These are phyloP conservation scores for Anthophora plumipes DNA, from an alignment of 2,888 invertebrate genomes.

Conservation along the genomic window DNA sequence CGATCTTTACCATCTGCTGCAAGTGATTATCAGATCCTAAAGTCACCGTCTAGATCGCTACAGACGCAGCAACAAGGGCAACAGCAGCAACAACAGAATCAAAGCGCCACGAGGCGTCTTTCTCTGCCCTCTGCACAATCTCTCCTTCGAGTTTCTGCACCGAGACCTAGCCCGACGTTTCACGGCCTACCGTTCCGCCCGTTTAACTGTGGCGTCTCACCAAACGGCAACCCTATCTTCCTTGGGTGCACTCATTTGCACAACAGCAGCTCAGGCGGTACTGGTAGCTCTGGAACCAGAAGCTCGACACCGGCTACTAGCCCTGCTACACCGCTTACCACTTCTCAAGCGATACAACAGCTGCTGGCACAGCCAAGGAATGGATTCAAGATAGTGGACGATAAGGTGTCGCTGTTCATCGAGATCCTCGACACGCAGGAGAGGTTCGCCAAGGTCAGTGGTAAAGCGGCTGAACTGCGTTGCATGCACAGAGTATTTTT, in stretches of 20 bases:
- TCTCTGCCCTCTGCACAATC: constrained; percentile 86
- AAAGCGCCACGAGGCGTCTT: constrained; percentile 86
- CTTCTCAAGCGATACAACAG: constrained; percentile 89
- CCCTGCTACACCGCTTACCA: constrained; percentile 84
- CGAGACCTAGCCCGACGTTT: constrained; percentile 88
- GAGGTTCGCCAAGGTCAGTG: constrained; percentile 91
- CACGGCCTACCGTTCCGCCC: constrained; percentile 86
- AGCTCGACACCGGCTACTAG: constrained; percentile 80
- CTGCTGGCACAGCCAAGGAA: constrained; percentile 89
- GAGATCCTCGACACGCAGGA: constrained; percentile 94
- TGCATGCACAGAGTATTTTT: constrained; percentile 57
- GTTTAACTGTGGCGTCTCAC: constrained; percentile 83
- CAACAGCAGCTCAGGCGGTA: constrained; percentile 77
- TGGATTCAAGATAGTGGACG: constrained; percentile 91
- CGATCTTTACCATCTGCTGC: constrained; percentile 87
- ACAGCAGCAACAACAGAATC: constrained; percentile 85
- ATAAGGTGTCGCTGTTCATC: constrained; percentile 91
- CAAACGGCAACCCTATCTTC: constrained; percentile 84
- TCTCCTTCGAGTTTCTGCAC: constrained; percentile 84
- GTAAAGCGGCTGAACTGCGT: constrained; percentile 16
- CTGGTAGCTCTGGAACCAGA: constrained; percentile 72
- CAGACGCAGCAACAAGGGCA: constrained; percentile 82
- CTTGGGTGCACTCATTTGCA: constrained; percentile 85
- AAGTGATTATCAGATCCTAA: constrained; percentile 88
- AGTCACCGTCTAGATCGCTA: constrained; percentile 82